Base-by-base conservation (phyloP, 2,113 vertebrate genomes). In the Eurystomus gularis region DNA sequence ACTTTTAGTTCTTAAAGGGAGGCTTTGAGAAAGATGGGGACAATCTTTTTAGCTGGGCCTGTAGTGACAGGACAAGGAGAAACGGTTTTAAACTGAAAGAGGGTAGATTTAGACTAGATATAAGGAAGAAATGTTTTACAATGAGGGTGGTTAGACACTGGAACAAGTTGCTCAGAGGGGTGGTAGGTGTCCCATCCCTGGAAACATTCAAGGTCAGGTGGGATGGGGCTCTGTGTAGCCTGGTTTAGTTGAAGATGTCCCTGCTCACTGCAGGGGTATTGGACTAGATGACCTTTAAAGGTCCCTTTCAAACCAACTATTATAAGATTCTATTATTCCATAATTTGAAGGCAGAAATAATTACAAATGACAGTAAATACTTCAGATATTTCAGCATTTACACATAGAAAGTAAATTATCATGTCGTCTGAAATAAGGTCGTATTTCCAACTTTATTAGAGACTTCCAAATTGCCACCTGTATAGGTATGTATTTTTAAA, bases 11-110 rank as follows among this genome's bases (percentile, higher is more conserved):
- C 14, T 26, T 37, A 3, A 60, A 37, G 17, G 26, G 16, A 1
- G 3, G 35, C 20, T 78, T 12, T 28, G 12, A 23, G 39, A 58
- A 76, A 76, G 18, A 44, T 17, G 7, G 10, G 7, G 5, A 69
- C 17, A 78, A 33, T 25, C 3, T 5, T 66, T 58, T 44, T 17
- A 55, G 8, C 13, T 21, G 13, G 3, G 9, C 13, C 16, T 55
- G 9, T 19, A 14, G 10, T 7, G 6, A 39, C 10, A 65, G 13
- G 6, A 55, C 2, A n/a, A 61, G 7, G 29, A 1, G 3, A 23
- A 25, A 66, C 12, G 28, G 12, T 51, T 85, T 66, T 15, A 66
- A 89, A n/a, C 3, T 7, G 60, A 71, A 60, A 54, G 7, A 39
- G 0, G 6, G 13, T 31, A 24, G 7, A 37, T 44, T 61, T 54